Percentiles rank a stretch among this genome's conserved stretches.
phyloP scores from a whole-genome alignment of 1,140 invertebrate genomes.

The Pissodes strobi region DNA sequence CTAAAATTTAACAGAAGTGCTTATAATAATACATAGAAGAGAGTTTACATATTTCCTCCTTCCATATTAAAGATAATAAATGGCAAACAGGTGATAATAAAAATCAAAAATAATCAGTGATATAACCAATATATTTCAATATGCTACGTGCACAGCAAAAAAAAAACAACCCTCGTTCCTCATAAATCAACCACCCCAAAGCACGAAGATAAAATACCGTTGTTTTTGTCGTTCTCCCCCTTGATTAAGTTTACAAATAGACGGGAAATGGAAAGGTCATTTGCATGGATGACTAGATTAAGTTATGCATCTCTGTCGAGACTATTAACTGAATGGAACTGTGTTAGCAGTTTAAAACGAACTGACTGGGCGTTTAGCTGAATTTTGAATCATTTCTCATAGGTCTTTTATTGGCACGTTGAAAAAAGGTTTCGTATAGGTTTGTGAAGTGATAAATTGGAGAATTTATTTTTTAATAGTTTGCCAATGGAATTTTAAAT shows the following conservation, averaged over 20 bases:
- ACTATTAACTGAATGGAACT: conserved; percentile 16
- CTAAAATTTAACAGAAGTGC: no score
- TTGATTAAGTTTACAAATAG: conserved; percentile 36
- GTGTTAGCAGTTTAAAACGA: conserved; percentile 17
- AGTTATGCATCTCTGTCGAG: conserved; percentile 28
- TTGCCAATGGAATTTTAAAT: no score
- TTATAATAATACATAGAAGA: no score
- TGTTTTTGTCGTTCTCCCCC: conserved; percentile 19
- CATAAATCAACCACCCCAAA: conserved; percentile 9
- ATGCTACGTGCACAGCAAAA: background rate
- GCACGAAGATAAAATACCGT: conserved; percentile 13
- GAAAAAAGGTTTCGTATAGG: background rate
- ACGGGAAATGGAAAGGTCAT: conserved; percentile 35
- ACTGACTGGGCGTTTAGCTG: conserved; percentile 9
- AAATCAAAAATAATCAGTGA: background rate
- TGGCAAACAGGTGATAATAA: no score
- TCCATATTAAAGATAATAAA: no score
- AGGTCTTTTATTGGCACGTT: conserved; percentile 1
- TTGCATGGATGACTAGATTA: conserved; percentile 37
- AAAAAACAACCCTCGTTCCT: background rate
- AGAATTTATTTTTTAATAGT: background rate
- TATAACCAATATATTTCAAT: background rate
- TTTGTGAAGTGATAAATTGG: background rate
- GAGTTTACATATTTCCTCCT: no score
- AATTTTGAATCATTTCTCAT: background rate